Conservation (phyloP, 2,797 vertebrate species). For the Hoplostethus mediterraneus region DNA sequence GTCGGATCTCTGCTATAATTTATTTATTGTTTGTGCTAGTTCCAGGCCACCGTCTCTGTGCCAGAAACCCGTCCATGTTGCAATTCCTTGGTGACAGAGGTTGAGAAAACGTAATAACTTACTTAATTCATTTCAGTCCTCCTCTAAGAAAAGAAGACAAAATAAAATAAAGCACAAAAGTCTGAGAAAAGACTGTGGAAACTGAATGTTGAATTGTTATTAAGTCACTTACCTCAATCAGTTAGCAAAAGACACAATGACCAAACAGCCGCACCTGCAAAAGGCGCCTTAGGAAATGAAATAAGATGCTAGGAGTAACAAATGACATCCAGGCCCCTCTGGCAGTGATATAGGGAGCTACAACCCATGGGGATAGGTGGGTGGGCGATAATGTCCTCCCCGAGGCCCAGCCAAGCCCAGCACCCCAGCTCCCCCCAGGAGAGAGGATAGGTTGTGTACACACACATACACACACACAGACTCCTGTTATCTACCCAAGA, state of each 20-base stretch:
- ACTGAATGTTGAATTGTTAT: constrained; percentile 22
- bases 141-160: too few relatives aligned
- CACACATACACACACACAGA: constrained; percentile 60
- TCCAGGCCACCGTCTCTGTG: too few relatives aligned
- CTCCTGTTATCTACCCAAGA: constrained; percentile 69
- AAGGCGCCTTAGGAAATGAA: constrained; percentile 42
- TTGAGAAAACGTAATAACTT: background rate
- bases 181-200: constrained; percentile 7
- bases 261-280: constrained; percentile 50
- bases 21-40: too few relatives aligned
- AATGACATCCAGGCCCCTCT: constrained; percentile 70
- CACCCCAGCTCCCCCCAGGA: constrained; percentile 62
- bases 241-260: constrained; percentile 36
- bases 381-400: constrained; percentile 81
- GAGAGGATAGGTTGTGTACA: constrained; percentile 63
- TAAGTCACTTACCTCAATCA: constrained; percentile 20
- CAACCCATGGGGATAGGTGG: constrained; percentile 70
- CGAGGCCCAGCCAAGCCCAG: constrained; percentile 65
- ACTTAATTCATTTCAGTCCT: too few relatives aligned
- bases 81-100: background rate
- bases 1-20: too few relatives aligned
- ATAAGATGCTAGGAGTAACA: constrained; percentile 72
- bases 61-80: too few relatives aligned
- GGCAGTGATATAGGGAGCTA: constrained; percentile 62
- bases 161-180: background rate